Evolutionary conservation across 2,797 vertebrate species (phyloP).

Genomic region (Poeciliopsis infans): DNA sequence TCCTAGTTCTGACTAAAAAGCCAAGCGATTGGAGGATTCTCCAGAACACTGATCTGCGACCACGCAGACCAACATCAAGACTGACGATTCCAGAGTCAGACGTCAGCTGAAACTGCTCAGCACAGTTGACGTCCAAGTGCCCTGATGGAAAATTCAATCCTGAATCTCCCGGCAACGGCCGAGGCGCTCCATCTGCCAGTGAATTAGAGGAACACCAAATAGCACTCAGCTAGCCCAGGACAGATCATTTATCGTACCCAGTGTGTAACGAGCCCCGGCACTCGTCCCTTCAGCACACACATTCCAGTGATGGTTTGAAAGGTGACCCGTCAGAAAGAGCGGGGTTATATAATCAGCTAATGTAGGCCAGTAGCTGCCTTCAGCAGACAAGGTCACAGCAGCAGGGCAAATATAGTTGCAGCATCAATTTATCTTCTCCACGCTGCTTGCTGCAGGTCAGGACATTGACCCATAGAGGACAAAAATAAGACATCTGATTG

Average conservation of each 20-base stretch:
- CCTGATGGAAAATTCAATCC: constrained; percentile 5
- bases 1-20: too few relatives aligned
- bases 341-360: constrained; percentile 56
- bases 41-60: background rate
- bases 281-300: constrained; percentile 3
- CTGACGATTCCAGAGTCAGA: background rate
- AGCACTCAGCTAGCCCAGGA: constrained; percentile 13
- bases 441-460: constrained; percentile 4
- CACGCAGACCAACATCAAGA: background rate
- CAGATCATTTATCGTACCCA: constrained; percentile 26
- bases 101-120: constrained; percentile 8
- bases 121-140: constrained; percentile 19
- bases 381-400: constrained; percentile 51
- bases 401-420: constrained; percentile 36
- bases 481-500: background rate
- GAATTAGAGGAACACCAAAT: constrained; percentile 6
- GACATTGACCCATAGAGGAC: constrained; percentile 18
- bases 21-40: background rate
- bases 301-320: constrained; percentile 47
- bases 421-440: constrained; percentile 5
- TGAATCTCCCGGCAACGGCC: constrained; percentile 8
- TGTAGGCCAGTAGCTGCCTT: constrained; percentile 64
- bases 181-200: background rate
- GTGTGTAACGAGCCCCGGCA: background rate
- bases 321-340: constrained; percentile 17